Evolutionary conservation across 2,113 vertebrate species (phyloP), one percentile per base, ranked within the genome.

Genomic region (Elaphurus davidianus): DNA sequence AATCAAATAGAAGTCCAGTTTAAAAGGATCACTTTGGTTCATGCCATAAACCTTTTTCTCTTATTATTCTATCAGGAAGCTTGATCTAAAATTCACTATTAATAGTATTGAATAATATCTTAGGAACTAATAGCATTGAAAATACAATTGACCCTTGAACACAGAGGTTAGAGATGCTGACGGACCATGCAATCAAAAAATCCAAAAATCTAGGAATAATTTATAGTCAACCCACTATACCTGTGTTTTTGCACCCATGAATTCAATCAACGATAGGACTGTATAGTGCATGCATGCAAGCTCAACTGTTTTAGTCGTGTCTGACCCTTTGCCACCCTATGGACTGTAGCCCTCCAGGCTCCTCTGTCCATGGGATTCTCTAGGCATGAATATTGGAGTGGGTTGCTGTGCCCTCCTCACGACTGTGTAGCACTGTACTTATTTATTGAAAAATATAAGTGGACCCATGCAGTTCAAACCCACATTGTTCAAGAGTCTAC

Each of bases 241-340:
- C 50, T 82, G 30, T 82, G 79, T 82, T 82, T 54, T 17, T 54
- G 30, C 6, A n/a, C 33, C 11, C 50, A 82, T 23, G 50, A 33
- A 36, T n/a, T 54, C 33, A 25, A 21, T 30, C 47, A 82, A 5
- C 2, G 0, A 54, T 2, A 54, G 1, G 17, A n/a, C 0, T n/a
- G 28, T 23, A 71, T 71, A 71, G 67, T 23, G 67, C 9, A 36
- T 23, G 19, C 9, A 40, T 12, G 19, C 67, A 23, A 40, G n/a
- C 19, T 40, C 67, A 71, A 40, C n/a, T 71, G 19, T 12, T 36
- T 40, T 40, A 71, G 57, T 59, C 57, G 67, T 40, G 64, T 67
- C 64, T 36, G 33, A 10, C 33, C 33, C 17, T 40, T 71, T 71
- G 19, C 2, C 1, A 40, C n/a, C 4, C 67, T 71, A 71, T 21